A percentile compares a stretch with the other conserved stretches of the same genome.
phyloP scores from a whole-genome alignment of 2,888 invertebrate genomes.

The Sclerodermus sp. region DNA sequence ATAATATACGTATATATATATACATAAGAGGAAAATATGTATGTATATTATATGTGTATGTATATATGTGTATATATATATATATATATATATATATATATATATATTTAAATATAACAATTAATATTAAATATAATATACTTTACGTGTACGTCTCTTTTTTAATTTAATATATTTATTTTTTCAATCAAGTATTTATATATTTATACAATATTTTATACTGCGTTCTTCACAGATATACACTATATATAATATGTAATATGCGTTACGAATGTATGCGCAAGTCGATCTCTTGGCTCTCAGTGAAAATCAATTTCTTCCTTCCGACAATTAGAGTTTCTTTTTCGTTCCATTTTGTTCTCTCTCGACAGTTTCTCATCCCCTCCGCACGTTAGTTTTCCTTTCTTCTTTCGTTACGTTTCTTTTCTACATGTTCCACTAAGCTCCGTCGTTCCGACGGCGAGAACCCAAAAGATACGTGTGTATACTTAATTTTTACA shows the following conservation, averaged over 20 bases:
- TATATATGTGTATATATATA: conserved; percentile 22
- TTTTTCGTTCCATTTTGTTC: conserved; percentile 3
- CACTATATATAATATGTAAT: conserved; percentile 21
- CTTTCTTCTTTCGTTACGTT: conserved; percentile 12
- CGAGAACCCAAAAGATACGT: no score
- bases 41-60: conserved; percentile 6
- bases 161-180: conserved; percentile 58
- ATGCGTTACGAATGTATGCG: conserved; percentile 28
- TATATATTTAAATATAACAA: conserved; percentile 44
- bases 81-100: conserved; percentile 21
- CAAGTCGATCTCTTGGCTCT: conserved; percentile 56
- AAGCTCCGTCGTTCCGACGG: no score
- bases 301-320: conserved; percentile 37
- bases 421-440: neutral
- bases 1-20: conserved; percentile 49
- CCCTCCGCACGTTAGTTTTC: conserved; percentile 13
- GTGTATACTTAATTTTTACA: conserved; percentile 50
- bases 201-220: conserved; percentile 58
- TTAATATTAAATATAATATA: conserved; percentile 35
- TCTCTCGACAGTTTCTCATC: conserved; percentile 2
- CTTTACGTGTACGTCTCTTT: conserved; percentile 52
- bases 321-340: conserved; percentile 2
- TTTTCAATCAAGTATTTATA: conserved; percentile 57
- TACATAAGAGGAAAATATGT: conserved; percentile 19
- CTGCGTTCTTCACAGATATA: conserved; percentile 50